A percentile compares a stretch with the other conserved stretches of the same genome.
phyloP scores from a whole-genome alignment of 2,888 invertebrate genomes.

The Drosophila neonasuta region DNA sequence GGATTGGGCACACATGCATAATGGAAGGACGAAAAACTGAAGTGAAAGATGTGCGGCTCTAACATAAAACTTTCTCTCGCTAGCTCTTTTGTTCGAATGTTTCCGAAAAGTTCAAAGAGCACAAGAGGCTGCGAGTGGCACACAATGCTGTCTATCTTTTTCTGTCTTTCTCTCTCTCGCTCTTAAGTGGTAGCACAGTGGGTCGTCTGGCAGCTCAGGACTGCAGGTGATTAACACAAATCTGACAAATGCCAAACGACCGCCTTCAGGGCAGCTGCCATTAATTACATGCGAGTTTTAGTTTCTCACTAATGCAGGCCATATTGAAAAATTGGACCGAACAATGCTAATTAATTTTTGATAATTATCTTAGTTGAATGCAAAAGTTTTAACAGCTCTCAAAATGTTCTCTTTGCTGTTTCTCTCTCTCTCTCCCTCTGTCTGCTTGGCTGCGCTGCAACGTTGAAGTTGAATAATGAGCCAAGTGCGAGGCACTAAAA shows the following conservation, averaged over 20 bases:
- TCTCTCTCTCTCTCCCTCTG: neutral
- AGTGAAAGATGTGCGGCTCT: slow-evolving; percentile 28
- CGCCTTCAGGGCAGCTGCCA: slow-evolving; percentile 38
- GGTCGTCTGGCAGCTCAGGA: slow-evolving; percentile 1
- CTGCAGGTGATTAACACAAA: slow-evolving; percentile 66
- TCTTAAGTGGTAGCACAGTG: slow-evolving; percentile 12
- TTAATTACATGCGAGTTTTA: slow-evolving; percentile 52
- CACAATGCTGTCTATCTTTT: neutral
- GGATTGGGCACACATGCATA: slow-evolving; percentile 54
- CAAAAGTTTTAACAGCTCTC: slow-evolving; percentile 26
- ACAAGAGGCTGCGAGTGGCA: slow-evolving; percentile 39
- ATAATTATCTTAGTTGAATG: slow-evolving; percentile 54
- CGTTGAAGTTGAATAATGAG: slow-evolving; percentile 53
- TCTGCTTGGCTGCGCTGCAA: slow-evolving; percentile 17
- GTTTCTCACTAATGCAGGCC: slow-evolving; percentile 1
- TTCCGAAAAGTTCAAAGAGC: slow-evolving; percentile 63
- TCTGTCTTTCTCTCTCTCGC: neutral
- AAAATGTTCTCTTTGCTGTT: neutral
- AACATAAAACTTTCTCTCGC: slow-evolving; percentile 36
- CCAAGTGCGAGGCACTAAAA: slow-evolving; percentile 31
- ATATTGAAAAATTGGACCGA: slow-evolving; percentile 52
- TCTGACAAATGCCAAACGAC: slow-evolving; percentile 49
- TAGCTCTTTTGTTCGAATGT: slow-evolving; percentile 56
- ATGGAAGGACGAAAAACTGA: slow-evolving; percentile 36
- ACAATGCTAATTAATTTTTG: slow-evolving; percentile 65